Base-by-base conservation (phyloP, 2,888 invertebrate species). In the Cephus sareptanus region DNA sequence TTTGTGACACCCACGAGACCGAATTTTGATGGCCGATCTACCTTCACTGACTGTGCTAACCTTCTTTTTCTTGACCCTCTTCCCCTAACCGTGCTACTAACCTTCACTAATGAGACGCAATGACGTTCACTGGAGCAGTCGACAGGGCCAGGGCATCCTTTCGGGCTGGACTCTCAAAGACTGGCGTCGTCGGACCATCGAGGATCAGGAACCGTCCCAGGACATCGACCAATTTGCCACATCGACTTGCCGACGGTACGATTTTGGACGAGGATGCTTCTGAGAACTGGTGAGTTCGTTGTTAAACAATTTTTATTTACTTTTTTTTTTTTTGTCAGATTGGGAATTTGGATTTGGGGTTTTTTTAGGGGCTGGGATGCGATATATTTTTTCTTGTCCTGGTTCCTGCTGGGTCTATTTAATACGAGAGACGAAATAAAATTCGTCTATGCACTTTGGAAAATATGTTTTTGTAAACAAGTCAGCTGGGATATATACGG, bases 111-210 rank as follows among this genome's bases (percentile, higher is more conserved):
- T 85, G 79, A 81, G 82, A 87, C 86, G 85, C 85, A 88, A 88
- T 87, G 85, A 88, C 85, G 86, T 89, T 86, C 87, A 88, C 85
- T 88, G 81, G 86, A 88, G 87, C 88, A 91, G 90, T 90, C 87
- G 94, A 94, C 92, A 93, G 95, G 90, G 95, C 95, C 79, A 92
- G 95, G 87, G 94, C 94, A 83, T 94, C 94, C 81, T 94, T 94
- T 91, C 93, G 94, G 56, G 90, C 90, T 80, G 90, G 91, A 81
- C 85, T 91, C 75, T 88, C 89, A 78, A 89, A 90, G 79, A 90
- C 90, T 78, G 90, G 90, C 75, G 90, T 90, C 80, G 90, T 90
- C 82, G 90, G 90, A 83, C 89, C 90, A 75, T 85, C 89, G n/a
- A 88, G 90, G 79, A 86, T 88, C 84, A 87, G 90, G 81, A 90